These are phyloP conservation scores for Erythrocercus mccallii DNA, from an alignment of 2,113 vertebrate species.

Conservation along the genomic window DNA sequence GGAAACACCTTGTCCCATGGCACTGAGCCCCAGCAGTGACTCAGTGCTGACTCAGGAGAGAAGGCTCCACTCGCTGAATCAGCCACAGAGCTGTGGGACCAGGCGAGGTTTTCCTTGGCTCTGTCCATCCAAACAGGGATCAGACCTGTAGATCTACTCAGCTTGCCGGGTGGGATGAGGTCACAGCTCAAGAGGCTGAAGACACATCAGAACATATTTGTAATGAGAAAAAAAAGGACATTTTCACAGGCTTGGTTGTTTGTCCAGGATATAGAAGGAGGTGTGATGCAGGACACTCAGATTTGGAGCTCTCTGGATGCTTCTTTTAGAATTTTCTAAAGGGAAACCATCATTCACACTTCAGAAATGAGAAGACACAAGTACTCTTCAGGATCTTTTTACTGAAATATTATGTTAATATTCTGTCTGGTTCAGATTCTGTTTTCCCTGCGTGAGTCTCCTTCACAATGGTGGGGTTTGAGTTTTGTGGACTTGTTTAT, in stretches of 20 bases:
- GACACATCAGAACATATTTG: background rate
- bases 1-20: background rate
- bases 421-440: background rate
- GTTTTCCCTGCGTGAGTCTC: background rate
- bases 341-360: background rate
- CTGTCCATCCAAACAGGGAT: background rate
- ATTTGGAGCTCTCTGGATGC: background rate
- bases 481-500: background rate
- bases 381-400: background rate
- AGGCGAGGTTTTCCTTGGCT: background rate
- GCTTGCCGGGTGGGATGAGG: background rate
- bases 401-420: background rate
- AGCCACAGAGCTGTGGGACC: background rate
- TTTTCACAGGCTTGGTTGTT: background rate
- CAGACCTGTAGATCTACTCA: background rate
- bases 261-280: background rate
- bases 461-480: background rate
- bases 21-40: background rate
- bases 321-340: background rate
- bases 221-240: background rate
- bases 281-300: background rate
- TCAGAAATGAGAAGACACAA: background rate
- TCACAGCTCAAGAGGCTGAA: background rate
- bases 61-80: background rate
- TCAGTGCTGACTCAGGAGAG: slow-evolving; percentile 8